Conservation (phyloP, 2,888 invertebrate species). For the Nemoura dubitans region DNA sequence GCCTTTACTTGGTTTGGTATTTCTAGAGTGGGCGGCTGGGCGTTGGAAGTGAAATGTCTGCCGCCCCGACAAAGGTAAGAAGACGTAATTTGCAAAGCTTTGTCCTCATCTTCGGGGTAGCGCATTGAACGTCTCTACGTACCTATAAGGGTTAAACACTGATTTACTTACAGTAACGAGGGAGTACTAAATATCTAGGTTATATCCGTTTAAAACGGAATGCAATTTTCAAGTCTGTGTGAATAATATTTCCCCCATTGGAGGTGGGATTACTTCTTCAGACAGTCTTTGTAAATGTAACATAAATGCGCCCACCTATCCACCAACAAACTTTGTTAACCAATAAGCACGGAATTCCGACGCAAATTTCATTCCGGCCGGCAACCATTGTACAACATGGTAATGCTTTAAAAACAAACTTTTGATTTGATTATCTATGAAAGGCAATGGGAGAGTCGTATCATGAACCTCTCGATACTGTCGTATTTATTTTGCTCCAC, state of each 20-base stretch:
- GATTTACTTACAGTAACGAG: not conserved
- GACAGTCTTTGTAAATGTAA: not conserved
- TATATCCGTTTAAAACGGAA: not conserved
- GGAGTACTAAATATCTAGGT: not conserved
- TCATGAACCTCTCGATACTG: not conserved
- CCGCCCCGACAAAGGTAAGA: not conserved
- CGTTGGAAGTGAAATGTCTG: not conserved
- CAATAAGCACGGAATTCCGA: not conserved
- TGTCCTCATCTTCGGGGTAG: not conserved
- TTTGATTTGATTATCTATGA: not conserved
- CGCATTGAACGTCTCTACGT: too few species aligned
- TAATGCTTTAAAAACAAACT: not conserved
- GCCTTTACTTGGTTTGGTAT: slow-evolving; percentile 2
- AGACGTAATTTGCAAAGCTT: not conserved
- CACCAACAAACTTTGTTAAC: not conserved
- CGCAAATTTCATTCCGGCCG: not conserved
- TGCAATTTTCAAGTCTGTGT: not conserved
- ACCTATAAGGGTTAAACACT: too few species aligned
- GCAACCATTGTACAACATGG: not conserved
- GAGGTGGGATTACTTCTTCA: not conserved
- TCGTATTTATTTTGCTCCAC: not conserved
- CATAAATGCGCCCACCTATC: not conserved
- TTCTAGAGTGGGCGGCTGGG: not conserved
- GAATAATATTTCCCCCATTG: not conserved
- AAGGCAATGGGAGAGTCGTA: not conserved